Evolutionary conservation across 2,888 invertebrate genomes (phyloP).

Genomic region (Drosophila greeni): DNA sequence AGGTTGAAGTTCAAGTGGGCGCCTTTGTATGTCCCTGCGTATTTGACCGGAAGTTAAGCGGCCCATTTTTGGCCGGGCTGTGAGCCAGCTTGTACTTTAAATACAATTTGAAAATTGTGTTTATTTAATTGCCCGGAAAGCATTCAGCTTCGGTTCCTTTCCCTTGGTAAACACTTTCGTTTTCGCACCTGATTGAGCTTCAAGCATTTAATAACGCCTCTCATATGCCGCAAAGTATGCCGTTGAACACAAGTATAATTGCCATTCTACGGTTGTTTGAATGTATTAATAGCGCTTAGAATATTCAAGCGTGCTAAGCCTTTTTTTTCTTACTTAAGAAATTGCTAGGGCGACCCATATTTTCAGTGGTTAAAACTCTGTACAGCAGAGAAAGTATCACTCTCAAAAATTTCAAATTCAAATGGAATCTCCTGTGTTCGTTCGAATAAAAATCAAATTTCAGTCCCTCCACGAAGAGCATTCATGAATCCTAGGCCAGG

Average conservation of each 20-base stretch:
- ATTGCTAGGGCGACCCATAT: not conserved
- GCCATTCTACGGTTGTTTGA: not conserved
- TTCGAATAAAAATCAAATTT: not conserved
- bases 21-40: constrained; percentile 42
- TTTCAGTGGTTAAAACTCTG: not conserved
- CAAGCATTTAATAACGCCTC: constrained; percentile 23
- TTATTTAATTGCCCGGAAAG: constrained; percentile 72
- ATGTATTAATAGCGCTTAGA: not conserved
- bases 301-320: not conserved
- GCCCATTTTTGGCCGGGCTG: constrained; percentile 33
- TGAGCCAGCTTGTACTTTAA: constrained; percentile 56
- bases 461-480: not conserved
- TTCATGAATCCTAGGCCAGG: constrained; percentile 15
- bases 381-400: not conserved
- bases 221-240: constrained; percentile 37
- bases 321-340: not conserved
- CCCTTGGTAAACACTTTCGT: constrained; percentile 47
- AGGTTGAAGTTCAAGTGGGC: constrained; percentile 57
- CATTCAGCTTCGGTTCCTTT: constrained; percentile 17
- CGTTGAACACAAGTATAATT: constrained; percentile 12
- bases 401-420: not conserved
- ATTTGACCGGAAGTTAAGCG: constrained; percentile 63
- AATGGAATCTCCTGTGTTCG: not conserved
- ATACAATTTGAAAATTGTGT: constrained; percentile 72
- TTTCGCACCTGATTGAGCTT: constrained; percentile 56